Conservation (phyloP, 2,888 invertebrate genomes). For the Mimachlamys varia region DNA sequence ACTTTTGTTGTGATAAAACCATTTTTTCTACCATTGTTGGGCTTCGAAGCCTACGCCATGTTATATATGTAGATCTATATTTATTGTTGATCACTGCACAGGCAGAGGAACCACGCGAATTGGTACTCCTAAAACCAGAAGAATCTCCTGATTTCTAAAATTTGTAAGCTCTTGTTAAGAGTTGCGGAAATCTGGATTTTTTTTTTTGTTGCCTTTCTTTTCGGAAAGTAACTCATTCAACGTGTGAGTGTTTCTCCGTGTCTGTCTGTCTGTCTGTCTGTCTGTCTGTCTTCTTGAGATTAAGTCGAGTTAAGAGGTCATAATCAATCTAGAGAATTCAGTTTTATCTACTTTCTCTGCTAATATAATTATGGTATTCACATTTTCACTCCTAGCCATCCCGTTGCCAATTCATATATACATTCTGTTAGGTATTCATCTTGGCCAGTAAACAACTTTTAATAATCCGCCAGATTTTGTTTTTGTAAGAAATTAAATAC, state of each 20-base stretch:
- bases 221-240: too few species aligned
- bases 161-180: too few species aligned
- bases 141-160: neutral
- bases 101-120: neutral
- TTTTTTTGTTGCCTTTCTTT: too few species aligned
- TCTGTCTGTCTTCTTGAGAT: too few species aligned
- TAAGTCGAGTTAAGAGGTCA: too few species aligned
- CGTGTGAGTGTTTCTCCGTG: too few species aligned
- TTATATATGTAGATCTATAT: neutral
- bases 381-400: neutral
- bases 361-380: neutral
- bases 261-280: too few species aligned
- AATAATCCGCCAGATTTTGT: neutral
- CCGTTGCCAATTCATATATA: neutral
- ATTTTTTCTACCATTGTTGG: neutral
- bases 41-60: neutral
- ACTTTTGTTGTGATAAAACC: neutral
- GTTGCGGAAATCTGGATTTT: too few species aligned
- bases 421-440: neutral
- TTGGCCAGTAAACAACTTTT: conserved; percentile 20
- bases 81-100: neutral
- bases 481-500: too few species aligned
- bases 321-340: neutral
- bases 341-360: neutral
- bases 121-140: neutral